Conservation (phyloP, 2,113 vertebrate species). For the Varanus salvator region DNA sequence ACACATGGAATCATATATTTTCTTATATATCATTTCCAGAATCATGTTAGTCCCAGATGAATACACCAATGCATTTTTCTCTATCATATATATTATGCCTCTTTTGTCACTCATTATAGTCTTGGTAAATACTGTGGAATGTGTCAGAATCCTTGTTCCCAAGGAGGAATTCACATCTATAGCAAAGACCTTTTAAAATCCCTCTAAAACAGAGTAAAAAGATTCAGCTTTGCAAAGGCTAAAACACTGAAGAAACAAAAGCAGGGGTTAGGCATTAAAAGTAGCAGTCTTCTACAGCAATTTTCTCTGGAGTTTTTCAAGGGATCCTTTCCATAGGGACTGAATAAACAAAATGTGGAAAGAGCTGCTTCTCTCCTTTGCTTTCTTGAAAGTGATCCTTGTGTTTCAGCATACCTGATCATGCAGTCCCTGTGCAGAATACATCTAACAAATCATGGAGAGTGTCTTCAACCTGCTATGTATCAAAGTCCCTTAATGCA, state of each 20-base stretch:
- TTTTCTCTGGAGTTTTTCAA: neutral
- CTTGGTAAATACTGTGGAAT: neutral
- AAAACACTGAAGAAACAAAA: neutral
- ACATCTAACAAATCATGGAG: conserved; percentile 75
- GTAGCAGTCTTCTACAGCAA: neutral
- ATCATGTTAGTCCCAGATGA: neutral
- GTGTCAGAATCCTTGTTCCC: conserved; percentile 9
- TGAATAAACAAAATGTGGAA: neutral
- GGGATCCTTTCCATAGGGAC: neutral
- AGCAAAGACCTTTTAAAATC: conserved; percentile 31
- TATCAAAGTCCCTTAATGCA: conserved; percentile 81
- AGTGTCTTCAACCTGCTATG: conserved; percentile 68
- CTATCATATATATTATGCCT: neutral
- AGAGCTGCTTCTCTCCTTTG: neutral
- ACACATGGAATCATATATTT: neutral
- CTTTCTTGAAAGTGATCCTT: conserved; percentile 38
- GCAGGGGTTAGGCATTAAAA: neutral
- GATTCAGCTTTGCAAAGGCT: neutral
- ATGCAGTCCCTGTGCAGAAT: conserved; percentile 58
- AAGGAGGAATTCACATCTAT: neutral
- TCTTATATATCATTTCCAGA: neutral
- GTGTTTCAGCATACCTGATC: conserved; percentile 67
- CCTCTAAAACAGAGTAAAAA: neutral
- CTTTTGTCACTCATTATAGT: neutral
- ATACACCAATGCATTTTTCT: neutral